Percentiles rank a stretch among this genome's conserved stretches.
These are phyloP conservation scores for Hycleus phaleratus DNA, from an alignment of 1,140 invertebrate genomes.

Conservation along the genomic window DNA sequence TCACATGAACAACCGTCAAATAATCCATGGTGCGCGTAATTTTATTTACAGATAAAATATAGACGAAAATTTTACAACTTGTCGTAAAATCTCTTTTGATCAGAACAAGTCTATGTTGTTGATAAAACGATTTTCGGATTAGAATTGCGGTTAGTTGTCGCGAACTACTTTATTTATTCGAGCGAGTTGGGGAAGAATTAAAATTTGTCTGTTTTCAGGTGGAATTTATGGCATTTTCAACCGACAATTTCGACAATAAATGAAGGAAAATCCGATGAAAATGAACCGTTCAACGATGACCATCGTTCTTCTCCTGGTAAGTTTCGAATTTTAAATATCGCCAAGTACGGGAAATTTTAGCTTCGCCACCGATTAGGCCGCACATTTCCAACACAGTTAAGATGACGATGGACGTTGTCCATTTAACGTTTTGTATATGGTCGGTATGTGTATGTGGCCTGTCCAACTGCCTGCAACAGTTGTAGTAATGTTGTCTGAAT, in stretches of 20 bases:
- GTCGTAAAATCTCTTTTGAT: constrained; percentile 6
- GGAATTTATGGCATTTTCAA: constrained; percentile 4
- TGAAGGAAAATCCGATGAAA: constrained; percentile 1
- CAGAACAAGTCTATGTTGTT: background rate
- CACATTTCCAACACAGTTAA: no score
- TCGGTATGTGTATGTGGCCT: no score
- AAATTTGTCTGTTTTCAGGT: background rate
- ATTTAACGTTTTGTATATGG: no score
- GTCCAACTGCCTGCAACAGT: no score
- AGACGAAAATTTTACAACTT: constrained; percentile 8
- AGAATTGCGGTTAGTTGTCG: no score
- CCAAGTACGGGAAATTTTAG: no score
- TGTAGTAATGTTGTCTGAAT: no score
- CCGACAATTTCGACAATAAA: constrained; percentile 4
- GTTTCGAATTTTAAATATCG: background rate
- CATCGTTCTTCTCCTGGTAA: constrained; percentile 6
- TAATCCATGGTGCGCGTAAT: constrained; percentile 7
- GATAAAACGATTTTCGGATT: no score
- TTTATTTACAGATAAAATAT: constrained; percentile 15
- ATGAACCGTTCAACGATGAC: background rate
- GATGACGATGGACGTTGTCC: no score
- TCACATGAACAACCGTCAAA: background rate
- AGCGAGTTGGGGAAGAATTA: no score
- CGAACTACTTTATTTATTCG: no score
- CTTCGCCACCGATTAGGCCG: no score